Conservation (phyloP, 1,140 invertebrate genomes). For the Drosophila kepulauana region DNA sequence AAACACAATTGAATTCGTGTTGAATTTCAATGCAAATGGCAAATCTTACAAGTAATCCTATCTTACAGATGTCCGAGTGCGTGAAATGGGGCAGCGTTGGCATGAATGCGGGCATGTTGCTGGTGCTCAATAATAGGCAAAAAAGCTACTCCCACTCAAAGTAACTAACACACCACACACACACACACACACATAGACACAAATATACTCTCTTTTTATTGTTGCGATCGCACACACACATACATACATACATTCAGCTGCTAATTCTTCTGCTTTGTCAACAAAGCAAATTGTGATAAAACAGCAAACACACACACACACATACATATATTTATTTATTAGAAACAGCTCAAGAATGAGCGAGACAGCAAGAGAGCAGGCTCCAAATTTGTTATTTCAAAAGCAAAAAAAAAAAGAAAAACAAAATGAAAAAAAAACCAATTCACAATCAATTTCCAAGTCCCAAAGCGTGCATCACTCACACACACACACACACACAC, state of each 20-base stretch:
- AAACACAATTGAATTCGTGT: slow-evolving; percentile 1
- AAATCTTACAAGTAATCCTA: slow-evolving; percentile 68
- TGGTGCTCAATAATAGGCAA: slow-evolving; percentile 86
- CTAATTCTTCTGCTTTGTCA: slow-evolving; percentile 33
- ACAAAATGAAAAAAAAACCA: too few species aligned
- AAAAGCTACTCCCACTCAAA: slow-evolving; percentile 69
- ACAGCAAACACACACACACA: slow-evolving; percentile 37
- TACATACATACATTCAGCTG: slow-evolving; percentile 20
- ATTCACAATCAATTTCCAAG: slow-evolving; percentile 13
- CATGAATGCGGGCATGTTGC: slow-evolving; percentile 88
- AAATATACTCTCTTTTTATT: slow-evolving; percentile 20
- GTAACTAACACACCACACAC: slow-evolving; percentile 51
- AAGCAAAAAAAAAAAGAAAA: not conserved
- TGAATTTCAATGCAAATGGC: slow-evolving; percentile 6
- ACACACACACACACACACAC: slow-evolving; percentile 38
- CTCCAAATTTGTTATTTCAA: slow-evolving; percentile 32
- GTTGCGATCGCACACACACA: slow-evolving; percentile 28
- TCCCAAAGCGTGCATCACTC: slow-evolving; percentile 25
- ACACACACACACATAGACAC: slow-evolving; percentile 32
- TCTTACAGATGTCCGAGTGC: slow-evolving; percentile 88
- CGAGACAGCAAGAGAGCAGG: slow-evolving; percentile 30
- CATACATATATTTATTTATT: slow-evolving; percentile 18
- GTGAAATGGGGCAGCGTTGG: slow-evolving; percentile 89
- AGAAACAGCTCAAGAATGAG: not conserved
- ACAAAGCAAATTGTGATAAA: slow-evolving; percentile 68